Conservation (phyloP, 2,797 vertebrate genomes). For the Phrynocephalus guinanensis region DNA sequence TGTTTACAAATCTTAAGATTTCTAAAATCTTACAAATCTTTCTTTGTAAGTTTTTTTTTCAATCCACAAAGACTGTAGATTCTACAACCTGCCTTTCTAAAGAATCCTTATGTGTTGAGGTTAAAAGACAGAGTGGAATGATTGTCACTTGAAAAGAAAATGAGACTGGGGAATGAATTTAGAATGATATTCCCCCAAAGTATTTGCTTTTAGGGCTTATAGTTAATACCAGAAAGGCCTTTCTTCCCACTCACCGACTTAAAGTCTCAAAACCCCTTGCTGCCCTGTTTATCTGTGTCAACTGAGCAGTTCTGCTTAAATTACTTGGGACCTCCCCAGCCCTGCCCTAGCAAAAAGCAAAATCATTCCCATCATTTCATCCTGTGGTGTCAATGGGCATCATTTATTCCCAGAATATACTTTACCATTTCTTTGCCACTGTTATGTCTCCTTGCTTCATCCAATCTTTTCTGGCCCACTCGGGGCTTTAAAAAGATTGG, state of each 20-base stretch:
- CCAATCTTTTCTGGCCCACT: slow-evolving; percentile 54
- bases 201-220: no score
- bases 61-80: no score
- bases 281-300: slow-evolving; percentile 10
- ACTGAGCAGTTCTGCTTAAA: slow-evolving; percentile 17
- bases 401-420: slow-evolving; percentile 53
- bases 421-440: slow-evolving; percentile 38
- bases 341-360: not conserved
- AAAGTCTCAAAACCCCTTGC: not conserved
- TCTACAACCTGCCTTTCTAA: not conserved
- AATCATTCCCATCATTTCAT: slow-evolving; percentile 43
- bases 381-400: slow-evolving; percentile 49
- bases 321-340: not conserved
- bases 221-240: not conserved
- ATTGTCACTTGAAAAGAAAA: no score
- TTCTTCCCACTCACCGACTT: not conserved
- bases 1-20: no score
- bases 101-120: not conserved
- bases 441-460: slow-evolving; percentile 20
- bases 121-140: no score
- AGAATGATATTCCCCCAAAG: no score
- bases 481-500: slow-evolving; percentile 30
- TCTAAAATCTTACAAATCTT: no score
- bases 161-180: no score
- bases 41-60: no score